These are phyloP conservation scores for Pseudopleuronectes americanus DNA, from an alignment of 2,797 vertebrate species.

Conservation along the genomic window DNA sequence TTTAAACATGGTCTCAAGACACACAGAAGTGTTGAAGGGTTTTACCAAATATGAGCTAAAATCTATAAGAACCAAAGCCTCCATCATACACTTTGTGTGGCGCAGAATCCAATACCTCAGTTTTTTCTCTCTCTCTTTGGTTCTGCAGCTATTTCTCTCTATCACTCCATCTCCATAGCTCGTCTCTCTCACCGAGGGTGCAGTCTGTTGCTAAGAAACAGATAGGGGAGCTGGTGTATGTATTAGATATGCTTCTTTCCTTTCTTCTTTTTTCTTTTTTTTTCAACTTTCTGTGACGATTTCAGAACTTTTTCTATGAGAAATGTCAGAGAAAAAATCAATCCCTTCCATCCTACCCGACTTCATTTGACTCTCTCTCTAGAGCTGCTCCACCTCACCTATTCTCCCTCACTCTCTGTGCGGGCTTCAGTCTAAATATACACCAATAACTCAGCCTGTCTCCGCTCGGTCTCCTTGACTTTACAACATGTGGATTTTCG, in stretches of 20 bases:
- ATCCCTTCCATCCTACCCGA: slow-evolving; percentile 64
- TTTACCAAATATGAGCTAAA: slow-evolving; percentile 50
- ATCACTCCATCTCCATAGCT: slow-evolving; percentile 57
- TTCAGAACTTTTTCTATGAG: slow-evolving; percentile 66
- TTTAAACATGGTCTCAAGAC: not conserved
- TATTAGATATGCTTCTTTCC: slow-evolving; percentile 75
- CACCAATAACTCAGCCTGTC: slow-evolving; percentile 28
- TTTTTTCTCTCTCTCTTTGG: slow-evolving; percentile 34
- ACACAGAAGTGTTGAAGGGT: not conserved
- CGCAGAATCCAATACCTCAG: slow-evolving; percentile 22
- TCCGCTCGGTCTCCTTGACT: slow-evolving; percentile 25
- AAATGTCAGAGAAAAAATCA: slow-evolving; percentile 77
- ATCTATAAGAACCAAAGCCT: slow-evolving; percentile 68
- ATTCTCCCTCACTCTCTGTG: slow-evolving; percentile 7
- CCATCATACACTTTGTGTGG: slow-evolving; percentile 53
- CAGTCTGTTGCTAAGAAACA: slow-evolving; percentile 86
- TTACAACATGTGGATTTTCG: slow-evolving; percentile 37
- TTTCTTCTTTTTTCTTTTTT: slow-evolving; percentile 27
- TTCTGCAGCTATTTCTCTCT: slow-evolving; percentile 50
- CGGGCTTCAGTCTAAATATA: slow-evolving; percentile 66
- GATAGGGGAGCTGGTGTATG: slow-evolving; percentile 57
- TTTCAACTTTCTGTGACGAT: slow-evolving; percentile 44
- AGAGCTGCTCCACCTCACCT: slow-evolving; percentile 36
- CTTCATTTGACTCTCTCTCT: slow-evolving; percentile 60
- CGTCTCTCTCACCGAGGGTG: slow-evolving; percentile 61